phyloP scores from a whole-genome alignment of 2,888 invertebrate genomes.

The Lepidocyrtoides sp. region DNA sequence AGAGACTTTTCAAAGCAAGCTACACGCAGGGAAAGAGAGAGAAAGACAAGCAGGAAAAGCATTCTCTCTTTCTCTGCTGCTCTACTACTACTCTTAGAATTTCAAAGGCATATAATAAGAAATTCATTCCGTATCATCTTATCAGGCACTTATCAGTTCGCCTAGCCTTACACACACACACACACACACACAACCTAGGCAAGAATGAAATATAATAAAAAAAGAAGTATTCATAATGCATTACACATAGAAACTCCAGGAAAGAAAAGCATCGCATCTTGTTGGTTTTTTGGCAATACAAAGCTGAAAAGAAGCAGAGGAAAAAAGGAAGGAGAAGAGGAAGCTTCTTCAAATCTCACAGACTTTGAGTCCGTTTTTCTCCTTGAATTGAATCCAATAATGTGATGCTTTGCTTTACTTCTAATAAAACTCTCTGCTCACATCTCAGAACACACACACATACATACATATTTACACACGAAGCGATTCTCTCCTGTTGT shows the following conservation, averaged over 20 bases:
- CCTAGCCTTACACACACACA: conserved; percentile 45
- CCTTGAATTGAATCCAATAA: conserved; percentile 55
- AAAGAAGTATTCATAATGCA: not conserved
- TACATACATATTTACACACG: not conserved
- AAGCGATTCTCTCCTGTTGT: not conserved
- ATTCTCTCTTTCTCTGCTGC: not conserved
- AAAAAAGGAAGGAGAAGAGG: conserved; percentile 49
- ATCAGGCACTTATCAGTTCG: conserved; percentile 47
- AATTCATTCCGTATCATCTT: conserved; percentile 60
- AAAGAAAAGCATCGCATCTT: not conserved
- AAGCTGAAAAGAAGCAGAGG: too few relatives aligned
- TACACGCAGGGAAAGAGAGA: too few relatives aligned
- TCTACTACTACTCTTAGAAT: not conserved
- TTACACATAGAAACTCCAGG: not conserved
- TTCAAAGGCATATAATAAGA: conserved; percentile 53
- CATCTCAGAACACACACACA: not conserved
- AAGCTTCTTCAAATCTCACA: conserved; percentile 65
- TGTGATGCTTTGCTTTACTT: conserved; percentile 7
- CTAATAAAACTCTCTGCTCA: not conserved
- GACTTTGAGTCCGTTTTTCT: conserved; percentile 56
- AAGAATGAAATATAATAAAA: not conserved
- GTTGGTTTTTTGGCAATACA: conserved; percentile 20
- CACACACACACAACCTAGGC: not conserved
- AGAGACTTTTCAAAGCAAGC: conserved; percentile 19
- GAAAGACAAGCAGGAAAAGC: conserved; percentile 51